Evolutionary conservation across 2,797 vertebrate species (phyloP).

Genomic region (Notamacropus eugenii): DNA sequence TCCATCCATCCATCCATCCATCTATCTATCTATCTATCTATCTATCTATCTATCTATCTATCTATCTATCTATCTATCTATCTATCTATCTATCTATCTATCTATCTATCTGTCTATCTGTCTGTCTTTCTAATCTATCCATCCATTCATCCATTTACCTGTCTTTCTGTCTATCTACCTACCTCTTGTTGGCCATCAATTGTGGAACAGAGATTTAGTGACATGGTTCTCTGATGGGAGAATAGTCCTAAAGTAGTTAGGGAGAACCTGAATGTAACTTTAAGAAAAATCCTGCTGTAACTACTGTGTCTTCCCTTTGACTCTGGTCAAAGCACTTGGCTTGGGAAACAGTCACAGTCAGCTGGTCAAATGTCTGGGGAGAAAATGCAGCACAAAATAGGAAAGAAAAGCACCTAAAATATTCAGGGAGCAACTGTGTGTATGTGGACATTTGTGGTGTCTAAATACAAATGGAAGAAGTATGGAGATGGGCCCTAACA

Average conservation of each 20-base stretch:
- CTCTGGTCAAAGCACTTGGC: neutral
- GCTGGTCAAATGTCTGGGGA: conserved; percentile 36
- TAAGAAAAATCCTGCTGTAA: conserved; percentile 35
- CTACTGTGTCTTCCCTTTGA: neutral
- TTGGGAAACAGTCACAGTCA: conserved; percentile 25
- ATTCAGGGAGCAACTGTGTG: conserved; percentile 28
- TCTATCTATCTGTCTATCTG: conserved; percentile 67
- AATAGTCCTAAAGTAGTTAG: conserved; percentile 25
- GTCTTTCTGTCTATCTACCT: conserved; percentile 50
- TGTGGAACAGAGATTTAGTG: conserved; percentile 61
- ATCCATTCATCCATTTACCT: conserved; percentile 74
- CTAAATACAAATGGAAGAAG: conserved; percentile 54
- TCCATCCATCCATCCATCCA: too few relatives aligned
- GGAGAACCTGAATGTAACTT: neutral
- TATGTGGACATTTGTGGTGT: conserved; percentile 44
- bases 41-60: conserved; percentile 65
- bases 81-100: conserved; percentile 73
- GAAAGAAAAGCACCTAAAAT: neutral
- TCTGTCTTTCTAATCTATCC: conserved; percentile 65
- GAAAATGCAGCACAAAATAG: conserved; percentile 46
- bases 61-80: conserved; percentile 67
- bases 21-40: too few relatives aligned
- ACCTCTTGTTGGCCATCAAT: neutral
- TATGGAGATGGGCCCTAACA: neutral
- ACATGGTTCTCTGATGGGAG: conserved; percentile 53